These are phyloP conservation scores for Apodemus speciosus DNA, from an alignment of 2,113 vertebrate genomes.

Conservation along the genomic window DNA sequence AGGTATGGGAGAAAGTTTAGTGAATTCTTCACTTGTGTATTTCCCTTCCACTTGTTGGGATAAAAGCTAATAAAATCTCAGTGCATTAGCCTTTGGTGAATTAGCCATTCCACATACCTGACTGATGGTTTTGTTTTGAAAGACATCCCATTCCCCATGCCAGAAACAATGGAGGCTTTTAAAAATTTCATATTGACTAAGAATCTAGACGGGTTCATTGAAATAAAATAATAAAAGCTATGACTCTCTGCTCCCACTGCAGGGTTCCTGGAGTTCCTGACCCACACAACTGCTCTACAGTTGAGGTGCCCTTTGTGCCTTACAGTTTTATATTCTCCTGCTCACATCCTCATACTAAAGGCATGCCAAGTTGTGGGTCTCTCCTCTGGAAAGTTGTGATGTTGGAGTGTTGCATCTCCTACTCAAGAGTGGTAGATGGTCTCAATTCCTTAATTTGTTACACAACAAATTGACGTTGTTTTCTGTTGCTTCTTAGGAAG, in stretches of 20 bases:
- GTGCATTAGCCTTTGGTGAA: not conserved
- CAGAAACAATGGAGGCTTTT: not conserved
- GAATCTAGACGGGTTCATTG: not conserved
- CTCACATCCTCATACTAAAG: too few species aligned
- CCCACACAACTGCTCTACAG: not conserved
- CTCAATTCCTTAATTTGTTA: not conserved
- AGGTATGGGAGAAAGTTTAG: not conserved
- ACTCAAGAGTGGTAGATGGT: too few species aligned
- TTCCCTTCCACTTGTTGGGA: not conserved
- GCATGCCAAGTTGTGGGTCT: not conserved
- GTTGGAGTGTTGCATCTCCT: not conserved
- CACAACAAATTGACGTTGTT: not conserved
- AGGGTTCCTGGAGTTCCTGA: too few species aligned
- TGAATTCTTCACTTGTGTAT: not conserved
- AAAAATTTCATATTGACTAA: not conserved
- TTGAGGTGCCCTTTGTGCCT: not conserved
- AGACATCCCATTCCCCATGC: fast-evolving
- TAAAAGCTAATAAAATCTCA: not conserved
- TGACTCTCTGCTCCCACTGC: not conserved
- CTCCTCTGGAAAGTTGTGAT: not conserved
- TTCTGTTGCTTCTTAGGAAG: not conserved
- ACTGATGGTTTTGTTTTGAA: not conserved
- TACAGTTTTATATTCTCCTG: not conserved
- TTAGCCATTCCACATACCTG: not conserved
- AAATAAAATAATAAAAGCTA: not conserved